Evolutionary conservation across 2,113 vertebrate species (phyloP).

Genomic region (Copsychus sechellarum): DNA sequence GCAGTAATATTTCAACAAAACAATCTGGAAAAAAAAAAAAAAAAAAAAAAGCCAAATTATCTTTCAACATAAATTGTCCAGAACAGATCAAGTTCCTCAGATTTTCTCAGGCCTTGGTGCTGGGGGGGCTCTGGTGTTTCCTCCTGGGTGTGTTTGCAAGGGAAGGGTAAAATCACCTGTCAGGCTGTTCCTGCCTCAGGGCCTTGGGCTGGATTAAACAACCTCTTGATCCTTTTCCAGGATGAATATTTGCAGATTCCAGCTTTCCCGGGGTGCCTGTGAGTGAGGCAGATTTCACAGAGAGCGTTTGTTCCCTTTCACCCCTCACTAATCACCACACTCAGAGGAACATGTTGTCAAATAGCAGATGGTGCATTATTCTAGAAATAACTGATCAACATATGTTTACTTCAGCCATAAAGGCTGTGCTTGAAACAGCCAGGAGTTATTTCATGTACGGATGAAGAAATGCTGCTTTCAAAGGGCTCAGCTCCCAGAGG

Average conservation of each 20-base stretch:
- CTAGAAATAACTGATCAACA: constrained; percentile 42
- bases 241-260: not conserved
- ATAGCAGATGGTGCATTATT: constrained; percentile 53
- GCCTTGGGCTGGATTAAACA: rapidly evolving
- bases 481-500: constrained; percentile 31
- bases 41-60: not conserved
- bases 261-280: not conserved
- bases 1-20: not conserved
- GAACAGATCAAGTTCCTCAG: not conserved
- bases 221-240: not conserved
- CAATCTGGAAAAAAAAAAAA: no score
- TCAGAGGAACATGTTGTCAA: not conserved
- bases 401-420: constrained; percentile 40
- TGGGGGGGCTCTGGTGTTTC: no score
- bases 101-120: not conserved
- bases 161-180: not conserved
- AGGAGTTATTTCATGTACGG: not conserved
- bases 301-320: not conserved
- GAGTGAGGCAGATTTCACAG: not conserved
- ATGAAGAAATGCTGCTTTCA: not conserved
- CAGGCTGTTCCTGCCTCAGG: not conserved
- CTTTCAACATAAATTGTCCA: not conserved
- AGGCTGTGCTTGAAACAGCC: not conserved
- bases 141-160: not conserved
- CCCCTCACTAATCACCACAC: not conserved